Evolutionary conservation across 2,797 vertebrate genomes (phyloP), one percentile per base, ranked within the genome.

Genomic region (Sparus aurata): DNA sequence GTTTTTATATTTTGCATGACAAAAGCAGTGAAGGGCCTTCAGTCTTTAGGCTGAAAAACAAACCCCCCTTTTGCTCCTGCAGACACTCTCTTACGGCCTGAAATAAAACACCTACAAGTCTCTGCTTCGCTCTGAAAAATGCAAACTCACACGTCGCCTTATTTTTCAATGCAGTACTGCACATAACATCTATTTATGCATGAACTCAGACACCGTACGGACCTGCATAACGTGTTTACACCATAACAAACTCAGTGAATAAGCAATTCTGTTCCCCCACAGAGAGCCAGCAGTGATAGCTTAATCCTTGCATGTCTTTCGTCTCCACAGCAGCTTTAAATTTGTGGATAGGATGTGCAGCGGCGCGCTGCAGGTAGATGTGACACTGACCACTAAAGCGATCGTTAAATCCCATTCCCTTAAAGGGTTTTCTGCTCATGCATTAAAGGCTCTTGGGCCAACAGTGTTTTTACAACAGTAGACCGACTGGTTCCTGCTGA

Each of bases 81-180:
- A 50, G 47, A 60, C 16, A 8, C 34, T 69, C 61, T n/a, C 5
- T 49, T 58, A 23, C 70, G 57, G 38, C 49, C 30, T 22, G 47
- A 75, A 80, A 77, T 74, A 81, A 81, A 82, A 30, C 54, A n/a
- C 13, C 18, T 57, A 69, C 57, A 64, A 50, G 15, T 72, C 52
- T 54, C 71, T 79, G 72, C n/a, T 60, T 61, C 10, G 0, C 41
- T 76, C 38, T 63, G 49, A 61, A 54, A 70, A 70, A 60, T 20
- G 15, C 47, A 53, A 63, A 64, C 38, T 69, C 52, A 52, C 63
- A 49, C 16, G 22, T 4, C 25, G 63, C 34, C 50, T 75, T 20
- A 3, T 58, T 58, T 69, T 79, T 62, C 15, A 69, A 5, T 61
- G 25, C 5, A 63, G 23, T 23, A 49, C 16, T 46, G 8, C 38